A percentile compares a stretch with the other conserved stretches of the same genome.
These are phyloP conservation scores for Agrochola lychnidis DNA, from an alignment of 2,888 invertebrate species.

Conservation along the genomic window DNA sequence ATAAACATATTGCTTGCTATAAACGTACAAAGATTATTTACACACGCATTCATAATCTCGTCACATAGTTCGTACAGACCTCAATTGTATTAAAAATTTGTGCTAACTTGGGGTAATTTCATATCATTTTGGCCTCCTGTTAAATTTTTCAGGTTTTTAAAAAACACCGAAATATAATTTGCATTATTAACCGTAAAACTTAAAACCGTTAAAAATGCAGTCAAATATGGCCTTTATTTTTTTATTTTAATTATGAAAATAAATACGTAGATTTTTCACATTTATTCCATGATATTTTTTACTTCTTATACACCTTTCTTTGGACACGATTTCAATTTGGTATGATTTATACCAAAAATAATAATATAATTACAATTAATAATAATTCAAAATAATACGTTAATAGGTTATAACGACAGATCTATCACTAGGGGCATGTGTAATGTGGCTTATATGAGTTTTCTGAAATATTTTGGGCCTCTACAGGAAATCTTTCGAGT, in stretches of 20 bases:
- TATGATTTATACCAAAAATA: constrained; percentile 76
- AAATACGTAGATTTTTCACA: constrained; percentile 79
- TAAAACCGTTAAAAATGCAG: constrained; percentile 78
- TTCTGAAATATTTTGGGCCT: constrained; percentile 59
- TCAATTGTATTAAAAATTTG: constrained; percentile 75
- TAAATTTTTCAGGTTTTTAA: constrained; percentile 73
- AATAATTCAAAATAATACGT: constrained; percentile 62
- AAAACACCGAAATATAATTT: constrained; percentile 71
- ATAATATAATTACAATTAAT: constrained; percentile 66
- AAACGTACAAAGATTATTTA: constrained; percentile 68
- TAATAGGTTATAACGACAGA: constrained; percentile 68
- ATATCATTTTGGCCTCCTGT: constrained; percentile 75
- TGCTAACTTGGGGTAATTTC: constrained; percentile 79
- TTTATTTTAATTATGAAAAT: constrained; percentile 76
- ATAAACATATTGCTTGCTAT: constrained; percentile 46
- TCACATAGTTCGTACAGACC: constrained; percentile 70
- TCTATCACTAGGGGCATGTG: constrained; percentile 70
- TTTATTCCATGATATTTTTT: constrained; percentile 74
- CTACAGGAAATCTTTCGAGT: neutral
- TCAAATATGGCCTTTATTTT: constrained; percentile 80
- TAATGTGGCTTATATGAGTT: constrained; percentile 64
- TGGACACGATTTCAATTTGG: constrained; percentile 86
- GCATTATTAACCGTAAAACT: constrained; percentile 73
- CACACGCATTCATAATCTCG: constrained; percentile 58
- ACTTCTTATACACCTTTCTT: constrained; percentile 79